Base-by-base conservation (phyloP, 2,113 vertebrate genomes). In the Aptenodytes patagonicus region DNA sequence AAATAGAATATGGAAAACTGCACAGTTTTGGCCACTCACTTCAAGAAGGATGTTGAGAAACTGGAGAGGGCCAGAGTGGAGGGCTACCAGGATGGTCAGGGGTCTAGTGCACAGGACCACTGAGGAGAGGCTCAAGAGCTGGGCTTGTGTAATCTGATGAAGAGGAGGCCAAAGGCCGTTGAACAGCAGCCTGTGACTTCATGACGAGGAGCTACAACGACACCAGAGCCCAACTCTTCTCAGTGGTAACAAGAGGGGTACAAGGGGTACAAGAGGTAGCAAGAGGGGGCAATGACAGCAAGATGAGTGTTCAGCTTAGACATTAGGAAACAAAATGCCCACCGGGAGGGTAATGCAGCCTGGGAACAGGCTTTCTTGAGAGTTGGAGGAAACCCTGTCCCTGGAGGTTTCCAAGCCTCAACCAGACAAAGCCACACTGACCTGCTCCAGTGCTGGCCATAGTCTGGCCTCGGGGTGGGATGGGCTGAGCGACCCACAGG, bases 331-430 rank as follows among this genome's bases (percentile, higher is more conserved):
- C 16, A 46, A 78, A 84, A 60, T 38, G 29, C 8, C 19, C 31
- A 62, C 10, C 6, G 25, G 25, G 34, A 81, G 7, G 11, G 20
- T 11, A 55, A n/a, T 36, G 17, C 24, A 76, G 17, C n/a, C 64
- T 34, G 32, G 28, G 31, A 71, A 58, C 18, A 66, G 31, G 7
- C 46, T 89, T 60, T 11, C 31, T 52, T 25, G 31, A 68, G 65
- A 70, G 31, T 0, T 24, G 13, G 24, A 87, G 34, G 28, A 78
- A 75, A 28, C 21, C 2, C 10, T 3, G 0, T 49, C 40, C 11
- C 7, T 72, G 64, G 42, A 69, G 28, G 9, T 40, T 92, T 94
- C 65, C 17, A 32, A 52, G 34, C 9, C 66, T 71, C 51, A 34
- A 32, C 20, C 40, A 70, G 29, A 4, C 36, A 65, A 52, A 71